phyloP scores from a whole-genome alignment of 2,888 invertebrate genomes.

The Lasiommata megera region DNA sequence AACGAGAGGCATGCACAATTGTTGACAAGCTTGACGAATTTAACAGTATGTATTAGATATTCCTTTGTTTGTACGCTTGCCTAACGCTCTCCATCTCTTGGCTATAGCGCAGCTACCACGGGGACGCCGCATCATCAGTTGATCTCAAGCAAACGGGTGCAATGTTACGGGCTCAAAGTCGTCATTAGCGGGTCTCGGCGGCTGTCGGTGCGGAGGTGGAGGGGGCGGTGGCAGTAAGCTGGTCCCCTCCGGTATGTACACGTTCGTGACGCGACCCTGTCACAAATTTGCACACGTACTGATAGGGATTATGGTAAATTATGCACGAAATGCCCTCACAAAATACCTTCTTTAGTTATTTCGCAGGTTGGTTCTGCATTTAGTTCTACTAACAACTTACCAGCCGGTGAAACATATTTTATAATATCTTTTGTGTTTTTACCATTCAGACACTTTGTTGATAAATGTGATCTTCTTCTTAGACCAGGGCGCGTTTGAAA shows the following conservation, averaged over 20 bases:
- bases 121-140: slow-evolving; percentile 6
- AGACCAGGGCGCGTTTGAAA: no score
- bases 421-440: no score
- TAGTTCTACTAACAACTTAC: no score
- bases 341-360: no score
- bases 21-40: background rate
- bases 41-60: background rate
- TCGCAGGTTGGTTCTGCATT: no score
- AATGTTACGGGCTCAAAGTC: slow-evolving; percentile 82
- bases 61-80: background rate
- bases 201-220: slow-evolving; percentile 73
- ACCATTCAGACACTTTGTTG: no score
- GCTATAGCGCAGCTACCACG: slow-evolving; percentile 6
- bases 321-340: no score
- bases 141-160: slow-evolving; percentile 71
- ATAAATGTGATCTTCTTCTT: no score
- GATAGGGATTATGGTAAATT: no score
- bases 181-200: slow-evolving; percentile 79
- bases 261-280: slow-evolving; percentile 83
- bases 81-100: slow-evolving; percentile 14
- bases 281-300: background rate
- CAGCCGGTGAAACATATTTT: no score
- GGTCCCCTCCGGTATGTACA: slow-evolving; percentile 85
- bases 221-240: slow-evolving; percentile 85
- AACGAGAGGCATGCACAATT: slow-evolving; percentile 21